Base-by-base conservation (phyloP, 2,888 invertebrate genomes). In the Resseliella maxima region DNA sequence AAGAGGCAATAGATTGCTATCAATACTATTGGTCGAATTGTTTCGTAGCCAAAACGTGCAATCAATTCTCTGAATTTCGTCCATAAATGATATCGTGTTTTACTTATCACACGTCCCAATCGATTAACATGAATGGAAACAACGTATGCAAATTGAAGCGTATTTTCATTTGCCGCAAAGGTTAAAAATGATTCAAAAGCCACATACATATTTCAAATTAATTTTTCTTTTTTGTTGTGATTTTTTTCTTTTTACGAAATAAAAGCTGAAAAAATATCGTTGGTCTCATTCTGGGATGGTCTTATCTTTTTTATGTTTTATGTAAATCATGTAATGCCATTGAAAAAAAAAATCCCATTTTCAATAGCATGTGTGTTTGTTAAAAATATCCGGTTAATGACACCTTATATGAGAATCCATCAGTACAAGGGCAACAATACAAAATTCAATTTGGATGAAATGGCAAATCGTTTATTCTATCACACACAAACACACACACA, bases 351-450 rank as follows among this genome's bases (percentile, higher is more conserved):
- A 72, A 72, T 72, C 8, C 15, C 72, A 72, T 72, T 72, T 72
- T 72, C 31, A 72, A n/a, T n/a, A n/a, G 31, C 72, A 2, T 27
- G 18, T 72, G 31, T 72, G 72, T 18, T 2, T 12, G 35, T 12
- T 72, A 1, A 0, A 31, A 31, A 31, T 72, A 31, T 72, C 31
- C n/a, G 72, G 31, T 31, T 72, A 59, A 59, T 59, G 27, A 15
- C 31, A 31, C 31, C 72, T 15, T 10, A 72, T 0, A 72, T 50
- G 21, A 50, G 31, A 27, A 31, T 72, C 31, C 31, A 72, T 72
- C 72, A 72, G 72, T 18, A 31, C 12, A 72, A 72, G 31, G n/a
- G 72, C 72, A 72, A 72, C 72, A 72, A 72, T 72, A 72, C 72
- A 27, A 72, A 72, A 72, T 72, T 72, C 72, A 72, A 72, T 72